These are phyloP conservation scores for Platycnemis pennipes DNA, from an alignment of 2,888 invertebrate genomes.

Conservation along the genomic window DNA sequence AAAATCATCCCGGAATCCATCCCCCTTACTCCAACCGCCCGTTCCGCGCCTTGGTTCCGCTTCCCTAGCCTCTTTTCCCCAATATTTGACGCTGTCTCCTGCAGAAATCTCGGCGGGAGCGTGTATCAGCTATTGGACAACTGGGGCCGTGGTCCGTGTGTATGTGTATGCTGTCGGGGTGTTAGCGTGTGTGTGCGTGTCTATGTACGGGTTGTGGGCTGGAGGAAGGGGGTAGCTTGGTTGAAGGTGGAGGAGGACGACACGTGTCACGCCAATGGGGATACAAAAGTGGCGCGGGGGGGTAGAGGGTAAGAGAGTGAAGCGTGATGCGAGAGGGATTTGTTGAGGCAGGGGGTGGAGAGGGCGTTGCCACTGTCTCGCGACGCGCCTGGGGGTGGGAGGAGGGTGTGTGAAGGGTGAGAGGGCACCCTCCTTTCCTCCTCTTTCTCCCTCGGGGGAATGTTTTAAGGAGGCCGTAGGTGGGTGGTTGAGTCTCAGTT, in stretches of 20 bases:
- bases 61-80: constrained; percentile 21
- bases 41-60: neutral
- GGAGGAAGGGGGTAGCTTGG: neutral
- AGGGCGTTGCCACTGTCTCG: neutral
- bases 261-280: constrained; percentile 63
- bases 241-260: constrained; percentile 1
- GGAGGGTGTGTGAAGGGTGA: neutral
- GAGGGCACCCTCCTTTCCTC: neutral
- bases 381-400: no score
- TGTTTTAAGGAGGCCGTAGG: constrained; percentile 7
- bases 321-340: neutral
- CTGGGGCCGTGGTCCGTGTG: neutral
- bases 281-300: neutral
- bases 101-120: constrained; percentile 57
- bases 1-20: neutral
- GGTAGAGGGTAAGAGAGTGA: neutral
- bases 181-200: constrained; percentile 29
- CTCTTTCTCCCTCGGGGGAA: constrained; percentile 9
- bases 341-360: neutral
- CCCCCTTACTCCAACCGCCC: neutral
- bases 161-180: no score
- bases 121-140: constrained; percentile 58
- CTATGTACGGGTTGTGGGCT: neutral
- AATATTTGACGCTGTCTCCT: constrained; percentile 63
- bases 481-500: neutral